A percentile compares a stretch with the other conserved stretches of the same genome.
These are phyloP conservation scores for Gallinago jamesoni DNA, from an alignment of 2,113 vertebrate species.

Conservation along the genomic window DNA sequence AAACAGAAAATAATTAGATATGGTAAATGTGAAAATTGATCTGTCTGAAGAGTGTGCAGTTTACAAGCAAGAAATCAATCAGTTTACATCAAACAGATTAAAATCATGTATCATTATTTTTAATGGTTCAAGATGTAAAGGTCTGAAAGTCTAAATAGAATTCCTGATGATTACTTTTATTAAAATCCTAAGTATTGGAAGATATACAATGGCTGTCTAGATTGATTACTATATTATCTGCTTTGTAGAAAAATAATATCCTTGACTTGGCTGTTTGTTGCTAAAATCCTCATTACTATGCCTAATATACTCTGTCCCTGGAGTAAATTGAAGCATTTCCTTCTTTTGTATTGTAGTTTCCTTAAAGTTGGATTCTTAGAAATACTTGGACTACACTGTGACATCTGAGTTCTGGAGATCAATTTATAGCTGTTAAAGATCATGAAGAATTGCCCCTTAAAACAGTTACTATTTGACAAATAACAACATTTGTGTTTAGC, in stretches of 20 bases:
- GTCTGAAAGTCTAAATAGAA: constrained; percentile 67
- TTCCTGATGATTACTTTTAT: constrained; percentile 60
- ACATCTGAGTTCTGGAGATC: constrained; percentile 65
- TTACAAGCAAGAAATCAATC: constrained; percentile 73
- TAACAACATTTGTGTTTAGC: constrained; percentile 76
- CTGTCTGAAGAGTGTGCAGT: constrained; percentile 63
- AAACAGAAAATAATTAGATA: constrained; percentile 72
- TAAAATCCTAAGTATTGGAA: constrained; percentile 59
- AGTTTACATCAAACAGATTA: constrained; percentile 71
- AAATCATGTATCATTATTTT: constrained; percentile 73
- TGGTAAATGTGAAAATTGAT: constrained; percentile 73
- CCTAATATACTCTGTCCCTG: constrained; percentile 50
- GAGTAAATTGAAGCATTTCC: constrained; percentile 60
- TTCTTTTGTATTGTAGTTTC: constrained; percentile 28
- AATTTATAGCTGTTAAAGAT: constrained; percentile 70
- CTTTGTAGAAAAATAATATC: constrained; percentile 59
- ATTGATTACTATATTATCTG: constrained; percentile 61
- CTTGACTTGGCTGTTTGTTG: constrained; percentile 16
- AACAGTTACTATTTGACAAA: constrained; percentile 76
- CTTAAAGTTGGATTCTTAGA: constrained; percentile 53
- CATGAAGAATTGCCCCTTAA: constrained; percentile 73
- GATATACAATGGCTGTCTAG: constrained; percentile 21
- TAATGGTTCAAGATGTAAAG: constrained; percentile 65
- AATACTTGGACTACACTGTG: constrained; percentile 3
- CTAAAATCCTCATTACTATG: constrained; percentile 53